These are phyloP conservation scores for Limnodromus scolopaceus DNA, from an alignment of 2,797 vertebrate genomes.

Conservation along the genomic window DNA sequence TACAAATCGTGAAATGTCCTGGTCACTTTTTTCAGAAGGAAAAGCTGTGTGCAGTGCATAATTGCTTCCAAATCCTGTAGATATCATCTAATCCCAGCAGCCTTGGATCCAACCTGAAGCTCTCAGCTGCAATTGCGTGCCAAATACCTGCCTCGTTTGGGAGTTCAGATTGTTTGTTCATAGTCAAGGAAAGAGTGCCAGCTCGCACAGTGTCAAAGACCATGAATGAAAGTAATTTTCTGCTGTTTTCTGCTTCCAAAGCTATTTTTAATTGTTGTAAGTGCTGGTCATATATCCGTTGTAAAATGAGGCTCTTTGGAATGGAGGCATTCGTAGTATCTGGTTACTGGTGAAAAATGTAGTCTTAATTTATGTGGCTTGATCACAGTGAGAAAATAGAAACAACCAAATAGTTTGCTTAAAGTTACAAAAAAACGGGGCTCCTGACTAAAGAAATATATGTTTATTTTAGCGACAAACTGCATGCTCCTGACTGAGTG, in stretches of 20 bases:
- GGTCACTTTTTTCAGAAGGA: not conserved
- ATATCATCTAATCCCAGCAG: not conserved
- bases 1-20: not conserved
- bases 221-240: not conserved
- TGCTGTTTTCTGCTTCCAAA: not conserved
- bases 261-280: not conserved
- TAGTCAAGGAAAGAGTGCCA: not conserved
- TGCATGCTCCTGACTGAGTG: not conserved
- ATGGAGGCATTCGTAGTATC: not conserved
- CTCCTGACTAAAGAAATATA: not conserved
- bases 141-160: not conserved
- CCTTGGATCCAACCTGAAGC: not conserved
- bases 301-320: not conserved
- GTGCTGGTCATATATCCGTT: not conserved
- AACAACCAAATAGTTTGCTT: not conserved
- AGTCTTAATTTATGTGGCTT: not conserved
- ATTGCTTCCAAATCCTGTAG: not conserved
- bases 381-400: not conserved
- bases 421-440: not conserved
- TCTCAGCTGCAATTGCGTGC: not conserved
- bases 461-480: conserved; percentile 31
- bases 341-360: not conserved
- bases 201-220: not conserved
- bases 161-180: not conserved
- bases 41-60: not conserved